phyloP scores from a whole-genome alignment of 2,113 vertebrate species.

The Zootoca vivipara region DNA sequence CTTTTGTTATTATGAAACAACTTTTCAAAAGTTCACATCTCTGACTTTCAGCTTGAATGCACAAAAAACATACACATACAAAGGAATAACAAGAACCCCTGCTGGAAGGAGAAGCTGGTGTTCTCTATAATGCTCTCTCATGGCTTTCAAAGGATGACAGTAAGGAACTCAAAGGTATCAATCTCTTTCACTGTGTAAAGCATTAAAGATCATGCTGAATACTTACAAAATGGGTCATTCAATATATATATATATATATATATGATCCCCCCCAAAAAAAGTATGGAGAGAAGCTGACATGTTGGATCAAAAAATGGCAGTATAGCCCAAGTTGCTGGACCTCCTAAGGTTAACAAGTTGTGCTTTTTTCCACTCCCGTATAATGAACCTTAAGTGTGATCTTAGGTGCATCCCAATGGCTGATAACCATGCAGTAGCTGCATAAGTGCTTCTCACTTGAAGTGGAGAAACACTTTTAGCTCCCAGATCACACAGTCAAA shows the following conservation, averaged over 20 bases:
- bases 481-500: neutral
- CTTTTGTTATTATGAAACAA: slow-evolving; percentile 28
- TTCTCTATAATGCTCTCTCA: neutral
- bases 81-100: neutral
- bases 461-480: neutral
- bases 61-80: neutral
- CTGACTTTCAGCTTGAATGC: neutral
- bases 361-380: neutral
- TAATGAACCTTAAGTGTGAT: neutral
- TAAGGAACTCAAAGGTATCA: neutral
- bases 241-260: too few relatives aligned
- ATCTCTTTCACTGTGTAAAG: neutral
- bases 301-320: neutral
- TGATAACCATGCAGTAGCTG: neutral
- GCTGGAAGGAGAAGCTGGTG: neutral
- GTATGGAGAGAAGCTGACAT: neutral
- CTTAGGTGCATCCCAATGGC: neutral
- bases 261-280: too few relatives aligned
- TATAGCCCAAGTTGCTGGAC: neutral
- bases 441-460: neutral
- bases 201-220: fast-evolving
- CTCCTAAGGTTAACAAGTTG: neutral
- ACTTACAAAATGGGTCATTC: neutral
- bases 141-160: neutral
- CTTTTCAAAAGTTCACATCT: neutral